These are phyloP conservation scores for Proisotoma minuta DNA, from an alignment of 2,888 invertebrate species.

Conservation along the genomic window DNA sequence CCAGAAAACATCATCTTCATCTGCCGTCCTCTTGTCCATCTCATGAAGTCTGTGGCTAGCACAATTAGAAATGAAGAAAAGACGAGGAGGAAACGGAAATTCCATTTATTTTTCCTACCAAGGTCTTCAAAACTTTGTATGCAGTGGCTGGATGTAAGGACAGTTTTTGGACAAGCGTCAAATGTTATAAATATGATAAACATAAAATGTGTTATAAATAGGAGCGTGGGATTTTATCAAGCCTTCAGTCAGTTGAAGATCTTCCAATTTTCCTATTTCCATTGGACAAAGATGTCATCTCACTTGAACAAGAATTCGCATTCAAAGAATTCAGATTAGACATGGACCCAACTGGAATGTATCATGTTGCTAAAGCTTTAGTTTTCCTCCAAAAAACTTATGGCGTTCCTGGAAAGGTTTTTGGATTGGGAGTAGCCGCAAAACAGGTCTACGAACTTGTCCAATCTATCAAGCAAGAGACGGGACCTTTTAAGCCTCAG, in stretches of 20 bases:
- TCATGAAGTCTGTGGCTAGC: conserved; percentile 70
- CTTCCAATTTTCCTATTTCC: conserved; percentile 84
- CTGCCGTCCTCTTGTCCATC: conserved; percentile 68
- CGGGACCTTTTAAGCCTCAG: conserved; percentile 53
- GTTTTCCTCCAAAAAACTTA: conserved; percentile 79
- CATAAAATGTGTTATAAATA: too few relatives aligned
- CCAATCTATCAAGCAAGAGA: conserved; percentile 65
- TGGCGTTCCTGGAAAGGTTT: conserved; percentile 81
- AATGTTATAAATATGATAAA: conserved; percentile 3
- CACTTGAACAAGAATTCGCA: conserved; percentile 79
- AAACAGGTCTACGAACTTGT: conserved; percentile 85
- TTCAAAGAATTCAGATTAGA: conserved; percentile 80
- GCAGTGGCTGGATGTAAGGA: conserved; percentile 65
- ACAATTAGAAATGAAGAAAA: conserved; percentile 41
- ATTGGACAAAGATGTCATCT: conserved; percentile 84
- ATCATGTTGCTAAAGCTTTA: conserved; percentile 80
- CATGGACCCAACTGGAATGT: conserved; percentile 81
- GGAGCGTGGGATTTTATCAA: conserved; percentile 73
- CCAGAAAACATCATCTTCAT: conserved; percentile 85
- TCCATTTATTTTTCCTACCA: conserved; percentile 85
- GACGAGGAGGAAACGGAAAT: conserved; percentile 58
- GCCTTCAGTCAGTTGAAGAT: conserved; percentile 72
- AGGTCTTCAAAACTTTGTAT: conserved; percentile 80
- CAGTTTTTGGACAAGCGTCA: conserved; percentile 3
- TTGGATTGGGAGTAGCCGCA: conserved; percentile 83